phyloP scores from a whole-genome alignment of 2,113 vertebrate genomes.

The Aegithalos caudatus region DNA sequence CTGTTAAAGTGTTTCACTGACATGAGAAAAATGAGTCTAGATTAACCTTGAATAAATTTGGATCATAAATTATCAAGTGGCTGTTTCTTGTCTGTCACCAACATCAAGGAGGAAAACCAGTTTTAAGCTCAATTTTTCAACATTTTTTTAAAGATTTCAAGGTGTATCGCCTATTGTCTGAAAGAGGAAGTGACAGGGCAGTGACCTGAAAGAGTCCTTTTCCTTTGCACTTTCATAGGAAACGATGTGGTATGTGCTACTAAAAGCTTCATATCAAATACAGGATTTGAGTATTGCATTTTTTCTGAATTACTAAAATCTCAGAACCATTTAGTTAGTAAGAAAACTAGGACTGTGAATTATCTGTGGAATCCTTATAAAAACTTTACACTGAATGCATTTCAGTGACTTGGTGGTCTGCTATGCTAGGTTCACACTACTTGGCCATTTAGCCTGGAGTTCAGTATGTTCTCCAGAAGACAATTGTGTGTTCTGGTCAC shows the following conservation, averaged over 20 bases:
- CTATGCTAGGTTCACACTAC: not conserved
- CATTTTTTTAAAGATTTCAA: not conserved
- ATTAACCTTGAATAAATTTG: conserved; percentile 12
- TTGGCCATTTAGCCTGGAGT: not conserved
- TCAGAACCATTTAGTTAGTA: not conserved
- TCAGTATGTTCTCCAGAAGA: not conserved
- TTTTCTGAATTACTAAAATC: not conserved
- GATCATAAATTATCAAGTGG: not conserved
- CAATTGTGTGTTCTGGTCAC: not conserved
- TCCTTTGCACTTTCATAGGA: not conserved
- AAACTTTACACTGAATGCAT: not conserved
- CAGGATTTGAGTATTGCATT: not conserved
- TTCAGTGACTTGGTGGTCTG: not conserved
- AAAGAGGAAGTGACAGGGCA: not conserved
- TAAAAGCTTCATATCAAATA: not conserved
- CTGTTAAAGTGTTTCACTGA: not conserved
- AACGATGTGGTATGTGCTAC: not conserved
- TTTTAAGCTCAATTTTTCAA: not conserved
- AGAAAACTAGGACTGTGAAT: not conserved
- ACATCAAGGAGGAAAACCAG: not conserved
- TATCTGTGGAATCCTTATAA: not conserved
- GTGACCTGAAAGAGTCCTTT: not conserved
- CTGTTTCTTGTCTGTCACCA: not conserved
- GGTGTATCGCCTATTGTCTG: not conserved
- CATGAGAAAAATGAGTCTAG: not conserved